Evolutionary conservation across 2,888 invertebrate genomes (phyloP).

Genomic region (Salpingus planirostris): DNA sequence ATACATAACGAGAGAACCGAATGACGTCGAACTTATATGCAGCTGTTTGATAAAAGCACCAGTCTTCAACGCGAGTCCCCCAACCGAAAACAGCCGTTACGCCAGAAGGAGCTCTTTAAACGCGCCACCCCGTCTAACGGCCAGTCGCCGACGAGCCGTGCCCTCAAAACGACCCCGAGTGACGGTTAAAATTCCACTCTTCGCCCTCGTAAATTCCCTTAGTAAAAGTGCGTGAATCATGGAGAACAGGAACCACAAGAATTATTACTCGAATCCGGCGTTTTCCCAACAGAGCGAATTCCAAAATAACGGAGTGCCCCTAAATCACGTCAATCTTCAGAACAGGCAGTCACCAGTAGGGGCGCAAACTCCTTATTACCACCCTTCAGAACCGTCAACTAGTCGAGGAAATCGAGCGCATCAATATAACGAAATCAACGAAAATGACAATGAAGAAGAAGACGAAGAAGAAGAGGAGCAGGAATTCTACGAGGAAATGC

Average conservation of each 20-base stretch:
- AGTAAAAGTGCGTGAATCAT: slow-evolving; percentile 10
- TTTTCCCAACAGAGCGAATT: slow-evolving; percentile 72
- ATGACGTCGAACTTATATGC: too few species aligned
- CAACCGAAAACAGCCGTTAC: too few species aligned
- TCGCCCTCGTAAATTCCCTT: too few species aligned
- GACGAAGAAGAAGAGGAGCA: slow-evolving; percentile 32
- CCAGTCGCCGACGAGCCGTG: slow-evolving; percentile 27
- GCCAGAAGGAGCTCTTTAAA: too few species aligned
- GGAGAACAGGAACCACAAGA: slow-evolving; percentile 22
- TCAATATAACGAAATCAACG: too few species aligned
- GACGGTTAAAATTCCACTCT: slow-evolving; percentile 18
- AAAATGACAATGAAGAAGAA: slow-evolving; percentile 10
- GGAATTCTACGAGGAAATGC: slow-evolving; percentile 41
- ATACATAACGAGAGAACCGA: too few species aligned
- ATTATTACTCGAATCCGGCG: slow-evolving; percentile 71
- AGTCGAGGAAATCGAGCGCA: too few species aligned
- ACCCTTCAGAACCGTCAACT: too few species aligned
- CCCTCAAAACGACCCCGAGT: slow-evolving; percentile 15
- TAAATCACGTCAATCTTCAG: slow-evolving; percentile 38
- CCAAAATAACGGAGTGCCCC: slow-evolving; percentile 38
- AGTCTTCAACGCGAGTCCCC: too few species aligned
- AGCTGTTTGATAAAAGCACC: slow-evolving; percentile 31
- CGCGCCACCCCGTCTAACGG: slow-evolving; percentile 20
- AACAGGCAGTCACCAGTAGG: slow-evolving; percentile 37
- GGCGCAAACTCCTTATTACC: slow-evolving; percentile 31